Evolutionary conservation across 2,888 invertebrate genomes (phyloP), one percentile per base, ranked within the genome.

Genomic region (Meghimatium bilineatum): DNA sequence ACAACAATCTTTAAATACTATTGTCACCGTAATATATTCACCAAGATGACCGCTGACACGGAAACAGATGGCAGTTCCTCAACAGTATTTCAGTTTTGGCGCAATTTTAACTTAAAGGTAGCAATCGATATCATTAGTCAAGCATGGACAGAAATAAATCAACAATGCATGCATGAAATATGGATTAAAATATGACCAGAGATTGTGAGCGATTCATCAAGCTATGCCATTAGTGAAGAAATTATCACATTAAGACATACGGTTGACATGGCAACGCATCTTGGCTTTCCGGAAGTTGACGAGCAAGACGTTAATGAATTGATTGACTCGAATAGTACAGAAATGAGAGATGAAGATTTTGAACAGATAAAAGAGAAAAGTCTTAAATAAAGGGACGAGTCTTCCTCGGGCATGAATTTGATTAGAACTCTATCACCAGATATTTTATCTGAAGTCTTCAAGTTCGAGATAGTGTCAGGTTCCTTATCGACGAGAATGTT

Each of bases 171-270:
- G 71, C 56, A 72, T 56, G 72, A 6, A 32, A 71, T 44, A 0
- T 83, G 83, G 83, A 0, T 29, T 32, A 34, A 71, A 8, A n/a
- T 83, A 5, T 78, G 77, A 69, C 83, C 83, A 26, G 83, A 83
- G n/a, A 71, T 32, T 36, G 78, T 79, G 2, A 32, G 26, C n/a
- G 79, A 66, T 23, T 52, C 49, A 0, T 8, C 32, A 26, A 23
- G 23, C 52, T 29, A 0, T 32, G 32, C 6, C 0, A 2, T 67
- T 14, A 49, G 26, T 14, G 66, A 49, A 8, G 34, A 23, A 5
- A 66, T 69, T 29, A 34, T 12, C 44, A 44, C 20, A 20, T 29
- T 23, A 3, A 32, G 32, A 10, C 49, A 29, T 14, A 12, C 69
- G 17, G 44, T 34, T 52, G 60, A 69, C 49, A 12, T 67, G 69